These are phyloP conservation scores for Silurus asotus DNA, from an alignment of 2,113 vertebrate species.

Conservation along the genomic window DNA sequence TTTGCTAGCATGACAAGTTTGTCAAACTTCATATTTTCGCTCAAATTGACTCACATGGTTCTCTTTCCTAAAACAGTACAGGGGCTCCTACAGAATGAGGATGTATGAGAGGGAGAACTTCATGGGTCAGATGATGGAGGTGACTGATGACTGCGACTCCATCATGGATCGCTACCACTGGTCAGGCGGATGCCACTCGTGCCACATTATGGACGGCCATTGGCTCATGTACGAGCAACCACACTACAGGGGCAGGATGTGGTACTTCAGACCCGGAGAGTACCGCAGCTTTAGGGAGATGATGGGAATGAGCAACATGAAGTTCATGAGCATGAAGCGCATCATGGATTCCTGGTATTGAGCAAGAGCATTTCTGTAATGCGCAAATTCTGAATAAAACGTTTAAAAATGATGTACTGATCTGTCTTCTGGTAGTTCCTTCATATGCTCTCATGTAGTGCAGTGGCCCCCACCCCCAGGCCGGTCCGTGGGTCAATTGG, in stretches of 20 bases:
- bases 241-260: slow-evolving; percentile 56
- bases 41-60: neutral
- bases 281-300: slow-evolving; percentile 52
- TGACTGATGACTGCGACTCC: slow-evolving; percentile 36
- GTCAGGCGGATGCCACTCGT: slow-evolving; percentile 57
- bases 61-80: slow-evolving; percentile 32
- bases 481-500: too few relatives aligned
- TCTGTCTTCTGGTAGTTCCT: neutral
- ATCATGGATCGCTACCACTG: slow-evolving; percentile 36
- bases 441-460: neutral
- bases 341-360: slow-evolving; percentile 42
- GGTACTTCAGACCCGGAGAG: slow-evolving; percentile 58
- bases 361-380: neutral
- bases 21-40: neutral
- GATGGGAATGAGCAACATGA: slow-evolving; percentile 22
- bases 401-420: neutral
- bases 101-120: slow-evolving; percentile 69
- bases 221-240: slow-evolving; percentile 63
- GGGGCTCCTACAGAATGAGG: slow-evolving; percentile 54
- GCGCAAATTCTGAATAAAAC: neutral
- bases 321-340: slow-evolving; percentile 35
- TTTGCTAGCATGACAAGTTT: neutral
- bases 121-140: slow-evolving; percentile 39
- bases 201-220: slow-evolving; percentile 63
- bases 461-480: too few relatives aligned